A percentile compares a stretch with the other conserved stretches of the same genome.
These are phyloP conservation scores for Riparia riparia DNA, from an alignment of 2,113 vertebrate genomes.

Conservation along the genomic window DNA sequence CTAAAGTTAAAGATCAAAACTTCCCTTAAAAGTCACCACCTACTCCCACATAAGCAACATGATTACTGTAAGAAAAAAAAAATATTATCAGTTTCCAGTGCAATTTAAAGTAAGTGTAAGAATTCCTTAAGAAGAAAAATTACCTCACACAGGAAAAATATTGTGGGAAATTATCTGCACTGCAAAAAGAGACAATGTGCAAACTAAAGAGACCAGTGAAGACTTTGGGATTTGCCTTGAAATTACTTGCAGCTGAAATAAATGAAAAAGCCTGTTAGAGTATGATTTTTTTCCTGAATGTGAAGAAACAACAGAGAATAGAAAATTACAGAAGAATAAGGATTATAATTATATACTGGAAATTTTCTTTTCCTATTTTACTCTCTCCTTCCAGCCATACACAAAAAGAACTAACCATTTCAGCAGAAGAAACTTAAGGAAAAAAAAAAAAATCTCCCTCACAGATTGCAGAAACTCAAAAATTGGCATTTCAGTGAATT, in stretches of 20 bases:
- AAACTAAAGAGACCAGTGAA: neutral
- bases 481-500: neutral
- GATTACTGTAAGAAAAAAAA: conserved; percentile 1
- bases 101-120: neutral
- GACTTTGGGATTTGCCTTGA: neutral
- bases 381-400: neutral
- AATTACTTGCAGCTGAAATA: neutral
- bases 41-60: neutral
- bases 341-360: neutral
- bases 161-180: neutral
- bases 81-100: neutral
- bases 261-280: neutral
- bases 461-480: neutral
- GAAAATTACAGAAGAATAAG: neutral
- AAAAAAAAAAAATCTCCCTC: neutral
- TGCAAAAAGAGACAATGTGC: neutral
- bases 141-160: neutral
- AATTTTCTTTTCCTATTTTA: neutral
- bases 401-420: neutral
- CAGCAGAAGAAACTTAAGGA: neutral
- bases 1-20: neutral
- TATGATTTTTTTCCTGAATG: neutral
- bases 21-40: neutral
- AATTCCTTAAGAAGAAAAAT: neutral
- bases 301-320: neutral